A percentile compares a stretch with the other conserved stretches of the same genome.
Evolutionary conservation across 2,797 vertebrate species (phyloP).

Genomic region (Coregonus suidteri): DNA sequence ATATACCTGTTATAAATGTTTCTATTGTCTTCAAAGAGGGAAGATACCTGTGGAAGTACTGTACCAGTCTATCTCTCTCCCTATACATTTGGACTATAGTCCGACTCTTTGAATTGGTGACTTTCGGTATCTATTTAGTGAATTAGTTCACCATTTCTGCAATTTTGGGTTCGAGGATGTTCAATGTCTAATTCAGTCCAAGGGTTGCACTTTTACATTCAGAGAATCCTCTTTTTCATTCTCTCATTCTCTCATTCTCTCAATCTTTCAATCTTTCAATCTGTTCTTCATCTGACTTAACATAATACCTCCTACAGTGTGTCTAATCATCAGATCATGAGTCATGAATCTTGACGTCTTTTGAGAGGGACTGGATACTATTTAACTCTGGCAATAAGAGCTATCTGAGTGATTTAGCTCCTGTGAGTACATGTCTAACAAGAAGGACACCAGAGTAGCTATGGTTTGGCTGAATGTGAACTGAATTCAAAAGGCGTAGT

Average conservation of each 20-base stretch:
- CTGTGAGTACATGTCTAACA: conserved; percentile 15
- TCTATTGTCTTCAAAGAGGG: too few relatives aligned
- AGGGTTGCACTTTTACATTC: background rate
- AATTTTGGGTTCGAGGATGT: too few relatives aligned
- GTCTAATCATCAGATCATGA: conserved; percentile 11
- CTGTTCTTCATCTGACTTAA: background rate
- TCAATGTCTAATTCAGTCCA: too few relatives aligned
- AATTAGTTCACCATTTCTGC: too few relatives aligned
- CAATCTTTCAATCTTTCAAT: background rate
- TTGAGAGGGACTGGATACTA: conserved; percentile 38
- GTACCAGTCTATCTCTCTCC: background rate
- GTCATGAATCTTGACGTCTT: conserved; percentile 18
- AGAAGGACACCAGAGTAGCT: conserved; percentile 27
- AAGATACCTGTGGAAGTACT: background rate
- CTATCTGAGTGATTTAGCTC: background rate
- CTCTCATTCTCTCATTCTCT: background rate
- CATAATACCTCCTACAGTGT: background rate
- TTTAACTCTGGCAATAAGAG: conserved; percentile 19
- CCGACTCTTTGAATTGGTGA: background rate
- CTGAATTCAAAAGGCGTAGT: conserved; percentile 21
- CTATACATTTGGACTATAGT: background rate
- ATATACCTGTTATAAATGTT: too few relatives aligned
- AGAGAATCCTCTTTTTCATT: background rate
- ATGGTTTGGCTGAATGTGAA: conserved; percentile 26
- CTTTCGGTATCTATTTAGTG: too few relatives aligned